phyloP scores from a whole-genome alignment of 1,140 invertebrate species.

The Cydia fagiglandana region DNA sequence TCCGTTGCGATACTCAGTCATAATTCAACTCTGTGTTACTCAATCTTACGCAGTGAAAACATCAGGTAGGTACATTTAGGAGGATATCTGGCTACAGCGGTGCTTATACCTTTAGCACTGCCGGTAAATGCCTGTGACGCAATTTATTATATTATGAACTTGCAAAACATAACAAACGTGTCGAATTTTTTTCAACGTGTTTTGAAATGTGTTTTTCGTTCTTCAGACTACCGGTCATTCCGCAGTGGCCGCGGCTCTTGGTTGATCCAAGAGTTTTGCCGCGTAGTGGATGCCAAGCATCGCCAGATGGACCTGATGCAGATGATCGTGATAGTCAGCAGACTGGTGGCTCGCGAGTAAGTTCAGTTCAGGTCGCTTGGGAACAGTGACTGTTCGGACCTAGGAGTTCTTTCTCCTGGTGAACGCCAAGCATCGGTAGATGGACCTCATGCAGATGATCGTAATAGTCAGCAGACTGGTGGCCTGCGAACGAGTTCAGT shows the following conservation, averaged over 20 bases:
- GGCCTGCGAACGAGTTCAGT: conserved; percentile 39
- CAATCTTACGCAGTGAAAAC: no score
- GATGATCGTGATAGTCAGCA: conserved; percentile 54
- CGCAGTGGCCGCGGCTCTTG: conserved; percentile 52
- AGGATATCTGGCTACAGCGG: no score
- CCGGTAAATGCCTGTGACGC: no score
- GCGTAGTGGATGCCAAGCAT: conserved; percentile 46
- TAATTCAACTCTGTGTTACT: no score
- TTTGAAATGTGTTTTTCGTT: not conserved
- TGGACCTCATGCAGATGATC: conserved; percentile 58
- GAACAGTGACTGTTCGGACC: conserved; percentile 34
- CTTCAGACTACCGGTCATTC: conserved; percentile 55
- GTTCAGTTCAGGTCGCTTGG: not conserved
- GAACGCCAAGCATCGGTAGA: conserved; percentile 38
- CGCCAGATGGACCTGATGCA: conserved; percentile 50
- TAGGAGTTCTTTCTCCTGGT: conserved; percentile 56
- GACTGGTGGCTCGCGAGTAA: conserved; percentile 47
- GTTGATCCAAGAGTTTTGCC: conserved; percentile 60
- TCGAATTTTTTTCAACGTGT: no score
- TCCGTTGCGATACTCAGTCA: no score
- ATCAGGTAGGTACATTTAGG: no score
- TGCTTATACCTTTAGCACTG: no score
- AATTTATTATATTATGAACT: no score
- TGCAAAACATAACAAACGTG: no score
- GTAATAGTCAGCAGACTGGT: conserved; percentile 51